Percentiles rank a stretch among this genome's conserved stretches.
Evolutionary conservation across 2,113 vertebrate species (phyloP).

Genomic region (Leucopsar rothschildi): DNA sequence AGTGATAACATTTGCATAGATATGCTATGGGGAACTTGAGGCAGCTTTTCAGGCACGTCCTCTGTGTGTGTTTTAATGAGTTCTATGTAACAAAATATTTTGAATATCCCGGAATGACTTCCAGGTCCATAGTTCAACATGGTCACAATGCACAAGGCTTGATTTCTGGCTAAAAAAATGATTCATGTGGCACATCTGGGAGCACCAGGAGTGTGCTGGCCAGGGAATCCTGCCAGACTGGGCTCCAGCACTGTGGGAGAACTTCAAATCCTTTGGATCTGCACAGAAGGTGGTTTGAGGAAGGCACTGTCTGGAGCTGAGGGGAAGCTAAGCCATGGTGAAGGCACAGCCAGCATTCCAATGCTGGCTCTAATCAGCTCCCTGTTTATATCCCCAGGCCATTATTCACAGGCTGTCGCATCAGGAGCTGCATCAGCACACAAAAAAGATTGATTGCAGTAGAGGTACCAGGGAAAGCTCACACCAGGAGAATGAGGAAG

Average conservation of each 20-base stretch:
- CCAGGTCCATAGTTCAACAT: background rate
- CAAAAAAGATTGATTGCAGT: background rate
- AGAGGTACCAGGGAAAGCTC: background rate
- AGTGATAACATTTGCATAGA: background rate
- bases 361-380: background rate
- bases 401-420: background rate
- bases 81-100: background rate
- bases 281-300: background rate
- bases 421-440: background rate
- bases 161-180: background rate
- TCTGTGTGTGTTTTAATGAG: background rate
- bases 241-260: background rate
- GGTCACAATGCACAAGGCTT: background rate
- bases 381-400: background rate
- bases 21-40: background rate
- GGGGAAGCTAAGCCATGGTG: background rate
- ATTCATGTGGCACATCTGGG: background rate
- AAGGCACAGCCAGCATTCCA: background rate
- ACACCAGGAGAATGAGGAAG: background rate
- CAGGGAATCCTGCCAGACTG: background rate
- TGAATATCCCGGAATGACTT: background rate
- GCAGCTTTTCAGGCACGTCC: background rate
- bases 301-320: background rate
- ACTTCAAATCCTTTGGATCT: background rate
- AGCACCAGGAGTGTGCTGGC: background rate